These are phyloP conservation scores for Malurus melanocephalus DNA, from an alignment of 2,113 vertebrate genomes.

Conservation along the genomic window DNA sequence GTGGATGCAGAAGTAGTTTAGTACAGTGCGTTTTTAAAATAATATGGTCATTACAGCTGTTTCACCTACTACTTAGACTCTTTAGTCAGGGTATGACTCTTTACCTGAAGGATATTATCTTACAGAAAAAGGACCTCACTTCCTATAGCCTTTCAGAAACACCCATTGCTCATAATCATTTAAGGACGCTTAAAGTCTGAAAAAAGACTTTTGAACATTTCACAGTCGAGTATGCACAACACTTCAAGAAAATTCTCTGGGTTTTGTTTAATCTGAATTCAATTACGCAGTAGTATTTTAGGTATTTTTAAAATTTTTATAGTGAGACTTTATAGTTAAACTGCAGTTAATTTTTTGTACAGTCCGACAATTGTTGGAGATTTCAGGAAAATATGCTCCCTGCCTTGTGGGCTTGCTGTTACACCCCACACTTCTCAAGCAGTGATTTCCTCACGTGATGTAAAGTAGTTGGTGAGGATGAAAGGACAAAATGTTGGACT, in stretches of 20 bases:
- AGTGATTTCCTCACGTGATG: accelerated
- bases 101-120: neutral
- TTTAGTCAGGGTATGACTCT: neutral
- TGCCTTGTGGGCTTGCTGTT: neutral
- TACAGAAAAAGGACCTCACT: neutral
- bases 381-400: neutral
- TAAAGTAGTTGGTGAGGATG: neutral
- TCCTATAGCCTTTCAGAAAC: neutral
- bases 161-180: neutral
- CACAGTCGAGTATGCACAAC: neutral
- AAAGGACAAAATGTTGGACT: neutral
- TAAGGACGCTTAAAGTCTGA: neutral
- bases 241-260: neutral
- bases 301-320: neutral
- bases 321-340: neutral
- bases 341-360: neutral
- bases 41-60: neutral
- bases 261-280: neutral
- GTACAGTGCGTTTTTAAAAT: neutral
- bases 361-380: neutral
- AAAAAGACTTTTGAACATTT: neutral
- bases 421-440: neutral
- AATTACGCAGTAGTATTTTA: neutral
- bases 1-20: neutral
- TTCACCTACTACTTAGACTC: neutral